Evolutionary conservation across 2,888 invertebrate species (phyloP), one percentile per base, ranked within the genome.

Genomic region (Aleiodes leptofemur): DNA sequence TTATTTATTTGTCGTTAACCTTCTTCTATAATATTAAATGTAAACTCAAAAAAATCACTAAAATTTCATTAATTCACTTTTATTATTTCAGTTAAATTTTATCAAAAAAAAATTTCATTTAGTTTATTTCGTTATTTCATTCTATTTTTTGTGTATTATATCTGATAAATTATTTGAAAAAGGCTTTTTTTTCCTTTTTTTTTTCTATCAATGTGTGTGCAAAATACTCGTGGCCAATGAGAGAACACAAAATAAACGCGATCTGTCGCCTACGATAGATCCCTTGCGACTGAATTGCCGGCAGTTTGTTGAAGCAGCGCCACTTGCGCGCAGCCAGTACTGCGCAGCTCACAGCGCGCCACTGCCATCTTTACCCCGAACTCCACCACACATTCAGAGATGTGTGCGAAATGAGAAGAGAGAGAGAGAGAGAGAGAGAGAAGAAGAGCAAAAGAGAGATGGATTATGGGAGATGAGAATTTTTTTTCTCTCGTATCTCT

Each of bases 261-360:
- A 77, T 73, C 34, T 34, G 59, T 59, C 59, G 59, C 59, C n/a
- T 59, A n/a, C 31, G 23, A 13, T 9, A 31, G 61, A 48, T 23
- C 38, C 53, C 43, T 70, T 74, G 74, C 74, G 74, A 74, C 74
- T 74, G 74, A 31, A 29, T 38, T 55, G 61, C 74, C 74, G 74
- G 70, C 70, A n/a, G 59, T 34, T 59, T 11, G 53, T 51, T 59
- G 69, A 38, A 64, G 74, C 64, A 70, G 70, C 73, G 70, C 50
- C 38, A 64, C 71, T 53, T 66, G 55, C 76, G 55, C 76, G 80
- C 80, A 79, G 66, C 48, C 75, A 56, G 34, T 56, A 74, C 72
- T 78, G 80, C 80, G 80, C 80, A 81, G 74, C 75, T 76, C 77
- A 77, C 79, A 79, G 77, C 80, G 77, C 79, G 72, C 74, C 66